These are phyloP conservation scores for Congeria kusceri DNA, from an alignment of 2,888 invertebrate genomes.

Conservation along the genomic window DNA sequence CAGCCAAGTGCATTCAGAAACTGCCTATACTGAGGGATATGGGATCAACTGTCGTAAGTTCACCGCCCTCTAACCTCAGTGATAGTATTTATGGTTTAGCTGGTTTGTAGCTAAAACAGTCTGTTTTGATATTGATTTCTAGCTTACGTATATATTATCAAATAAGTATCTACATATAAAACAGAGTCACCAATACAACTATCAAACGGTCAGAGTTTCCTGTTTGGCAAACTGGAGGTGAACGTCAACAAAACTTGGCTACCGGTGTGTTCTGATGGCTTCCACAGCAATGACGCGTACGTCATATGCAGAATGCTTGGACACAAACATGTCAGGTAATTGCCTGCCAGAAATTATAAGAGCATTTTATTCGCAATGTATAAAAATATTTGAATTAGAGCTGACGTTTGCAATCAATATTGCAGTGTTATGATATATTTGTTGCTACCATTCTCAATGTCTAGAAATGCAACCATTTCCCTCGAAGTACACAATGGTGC, in stretches of 20 bases:
- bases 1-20: neutral
- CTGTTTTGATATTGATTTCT: neutral
- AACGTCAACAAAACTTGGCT: neutral
- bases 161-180: neutral
- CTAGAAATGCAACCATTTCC: no score
- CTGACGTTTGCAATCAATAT: no score
- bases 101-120: neutral
- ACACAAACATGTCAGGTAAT: neutral
- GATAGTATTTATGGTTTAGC: no score
- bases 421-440: no score
- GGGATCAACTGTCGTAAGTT: slow-evolving; percentile 3
- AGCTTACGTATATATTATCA: neutral
- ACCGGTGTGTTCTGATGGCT: neutral
- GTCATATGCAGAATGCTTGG: neutral
- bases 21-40: neutral
- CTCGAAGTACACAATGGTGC: no score
- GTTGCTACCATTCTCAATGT: no score
- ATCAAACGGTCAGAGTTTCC: neutral
- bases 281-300: neutral
- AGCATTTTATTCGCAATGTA: no score
- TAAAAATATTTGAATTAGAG: no score
- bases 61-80: no score
- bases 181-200: neutral
- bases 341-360: no score
- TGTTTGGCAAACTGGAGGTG: neutral